phyloP scores from a whole-genome alignment of 2,113 vertebrate genomes.

The Pycnonotus jocosus region DNA sequence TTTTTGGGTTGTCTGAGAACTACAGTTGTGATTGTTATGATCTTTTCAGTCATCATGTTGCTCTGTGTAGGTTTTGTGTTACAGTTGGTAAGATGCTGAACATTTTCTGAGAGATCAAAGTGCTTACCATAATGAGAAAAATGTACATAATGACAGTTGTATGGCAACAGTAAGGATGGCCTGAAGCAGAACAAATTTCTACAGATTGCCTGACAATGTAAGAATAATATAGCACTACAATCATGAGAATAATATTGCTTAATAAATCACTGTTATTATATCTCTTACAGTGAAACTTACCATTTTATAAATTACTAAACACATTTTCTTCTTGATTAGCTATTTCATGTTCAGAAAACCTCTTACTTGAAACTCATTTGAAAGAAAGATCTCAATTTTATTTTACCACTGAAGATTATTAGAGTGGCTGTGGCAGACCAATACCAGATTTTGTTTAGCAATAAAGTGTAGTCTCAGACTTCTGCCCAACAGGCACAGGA shows the following conservation, averaged over 20 bases:
- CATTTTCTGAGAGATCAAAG: conserved; percentile 28
- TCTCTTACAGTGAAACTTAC: neutral
- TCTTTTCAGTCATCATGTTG: neutral
- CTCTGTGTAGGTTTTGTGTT: conserved; percentile 1
- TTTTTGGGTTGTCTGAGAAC: neutral
- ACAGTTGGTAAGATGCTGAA: neutral
- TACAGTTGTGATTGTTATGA: neutral
- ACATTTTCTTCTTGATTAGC: neutral
- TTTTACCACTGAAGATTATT: neutral
- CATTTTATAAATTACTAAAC: neutral
- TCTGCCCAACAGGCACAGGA: rapidly evolving
- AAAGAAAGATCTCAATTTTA: neutral
- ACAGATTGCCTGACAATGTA: neutral
- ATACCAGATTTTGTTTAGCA: neutral
- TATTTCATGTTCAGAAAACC: conserved; percentile 4
- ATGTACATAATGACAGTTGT: neutral
- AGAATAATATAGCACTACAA: neutral
- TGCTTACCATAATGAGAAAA: conserved; percentile 34
- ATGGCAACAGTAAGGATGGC: conserved; percentile 7
- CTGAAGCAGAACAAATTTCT: conserved; percentile 44
- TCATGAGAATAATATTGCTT: conserved; percentile 1
- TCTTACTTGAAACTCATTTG: neutral
- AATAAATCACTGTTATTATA: conserved; percentile 7
- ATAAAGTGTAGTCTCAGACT: neutral
- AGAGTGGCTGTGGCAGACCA: neutral